phyloP scores from a whole-genome alignment of 2,113 vertebrate species.

The Lophura nycthemera region DNA sequence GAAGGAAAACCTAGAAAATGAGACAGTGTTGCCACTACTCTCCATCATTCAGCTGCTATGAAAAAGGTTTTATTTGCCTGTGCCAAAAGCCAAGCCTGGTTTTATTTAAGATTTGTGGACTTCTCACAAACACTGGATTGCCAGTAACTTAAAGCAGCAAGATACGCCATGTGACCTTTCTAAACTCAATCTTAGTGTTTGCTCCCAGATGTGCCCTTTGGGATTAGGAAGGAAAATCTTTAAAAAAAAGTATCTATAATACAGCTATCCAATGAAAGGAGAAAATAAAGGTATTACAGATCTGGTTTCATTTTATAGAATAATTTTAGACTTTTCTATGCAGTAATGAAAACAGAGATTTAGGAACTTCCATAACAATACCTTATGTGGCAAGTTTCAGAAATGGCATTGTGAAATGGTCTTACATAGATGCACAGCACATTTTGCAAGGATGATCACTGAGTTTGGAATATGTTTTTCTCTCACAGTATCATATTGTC shows the following conservation, averaged over 20 bases:
- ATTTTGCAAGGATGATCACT: neutral
- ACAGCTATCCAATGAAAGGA: neutral
- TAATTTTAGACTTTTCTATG: neutral
- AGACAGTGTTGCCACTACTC: neutral
- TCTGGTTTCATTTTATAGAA: neutral
- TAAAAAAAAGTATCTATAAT: neutral
- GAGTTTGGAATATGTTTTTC: neutral
- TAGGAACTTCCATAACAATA: neutral
- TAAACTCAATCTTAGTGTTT: neutral
- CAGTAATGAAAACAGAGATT: neutral
- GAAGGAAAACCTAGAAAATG: neutral
- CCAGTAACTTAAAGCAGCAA: neutral
- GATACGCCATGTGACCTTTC: neutral
- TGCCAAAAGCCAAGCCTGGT: neutral
- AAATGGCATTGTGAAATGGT: neutral
- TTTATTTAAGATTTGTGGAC: neutral
- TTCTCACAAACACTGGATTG: neutral
- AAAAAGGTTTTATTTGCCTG: neutral
- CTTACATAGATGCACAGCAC: neutral
- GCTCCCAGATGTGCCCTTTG: neutral
- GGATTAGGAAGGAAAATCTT: neutral
- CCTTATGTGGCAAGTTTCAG: neutral
- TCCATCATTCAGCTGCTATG: neutral
- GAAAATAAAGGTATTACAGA: neutral
- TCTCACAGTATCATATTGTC: neutral